Evolutionary conservation across 2,797 vertebrate species (phyloP), one percentile per base, ranked within the genome.

Genomic region (Hybognathus amarus): DNA sequence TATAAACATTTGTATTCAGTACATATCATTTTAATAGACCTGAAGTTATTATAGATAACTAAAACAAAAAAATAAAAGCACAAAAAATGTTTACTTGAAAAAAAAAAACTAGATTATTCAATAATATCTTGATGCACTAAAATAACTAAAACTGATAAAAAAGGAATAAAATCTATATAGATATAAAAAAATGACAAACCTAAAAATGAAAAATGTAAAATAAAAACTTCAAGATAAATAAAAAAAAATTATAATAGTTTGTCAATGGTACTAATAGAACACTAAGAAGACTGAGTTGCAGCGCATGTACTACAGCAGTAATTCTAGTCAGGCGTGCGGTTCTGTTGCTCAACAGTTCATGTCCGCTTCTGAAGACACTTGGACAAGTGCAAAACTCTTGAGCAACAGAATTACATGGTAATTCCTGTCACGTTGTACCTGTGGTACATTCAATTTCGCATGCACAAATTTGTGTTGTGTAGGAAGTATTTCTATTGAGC

Each of bases 331-430:
- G 30, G 24, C 6, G 47, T 38, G 61, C 1, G 4, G 33, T 52
- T 68, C 3, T 13, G 64, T 79, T 79, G 77, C 77, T 27, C 30
- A 79, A 68, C 33, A 17, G 20, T 50, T 67, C 12, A 40, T 18
- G 20, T 36, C 5, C 2, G 2, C 8, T 63, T 47, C 2, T 27
- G 8, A 79, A 54, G 30, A 0, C 2, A 5, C 22, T 15, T 24
- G 13, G 30, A 18, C 5, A 4, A 67, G 63, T 38, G 15, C 13
- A 33, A 52, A 67, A 33, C 12, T 79, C 6, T 79, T 68, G 77
- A 13, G 64, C 33, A 54, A 79, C 22, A 36, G n/a, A 54, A 67
- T 24, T 12, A 36, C 6, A 6, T 30, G 5, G 18, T 13, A 11
- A 54, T 56, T 54, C 33, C 0, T 36, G 71, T 38, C 33, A 38